Conservation (phyloP, 2,797 vertebrate species). For the Tauraco hartlaubi region DNA sequence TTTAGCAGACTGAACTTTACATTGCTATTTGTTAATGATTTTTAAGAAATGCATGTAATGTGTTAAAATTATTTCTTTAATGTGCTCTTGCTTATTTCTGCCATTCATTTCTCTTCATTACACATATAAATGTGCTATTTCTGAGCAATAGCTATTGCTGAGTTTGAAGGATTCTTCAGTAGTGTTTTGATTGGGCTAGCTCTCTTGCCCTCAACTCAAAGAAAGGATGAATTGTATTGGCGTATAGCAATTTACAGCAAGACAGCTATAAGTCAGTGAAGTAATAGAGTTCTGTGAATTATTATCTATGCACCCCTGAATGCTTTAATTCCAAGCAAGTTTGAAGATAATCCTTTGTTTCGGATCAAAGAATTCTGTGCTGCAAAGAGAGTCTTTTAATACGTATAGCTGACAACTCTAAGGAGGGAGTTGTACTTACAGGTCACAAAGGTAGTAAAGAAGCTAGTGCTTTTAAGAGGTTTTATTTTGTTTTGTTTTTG, state of each 20-base stretch:
- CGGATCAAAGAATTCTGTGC: neutral
- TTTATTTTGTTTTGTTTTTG: neutral
- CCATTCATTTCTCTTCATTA: rapidly evolving
- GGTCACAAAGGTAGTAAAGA: neutral
- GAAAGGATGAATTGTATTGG: neutral
- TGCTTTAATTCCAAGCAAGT: neutral
- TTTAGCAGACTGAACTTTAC: neutral
- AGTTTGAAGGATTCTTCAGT: neutral
- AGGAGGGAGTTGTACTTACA: neutral
- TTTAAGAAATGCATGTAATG: neutral
- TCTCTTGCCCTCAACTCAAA: neutral
- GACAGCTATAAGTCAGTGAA: neutral
- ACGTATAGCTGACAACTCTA: neutral
- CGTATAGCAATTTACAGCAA: neutral
- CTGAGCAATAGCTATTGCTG: neutral
- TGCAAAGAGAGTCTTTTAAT: neutral
- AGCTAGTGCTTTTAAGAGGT: neutral
- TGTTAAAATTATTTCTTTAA: neutral
- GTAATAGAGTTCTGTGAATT: neutral
- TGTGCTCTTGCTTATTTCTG: neutral
- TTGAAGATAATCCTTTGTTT: neutral
- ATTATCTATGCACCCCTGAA: neutral
- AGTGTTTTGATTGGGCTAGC: neutral
- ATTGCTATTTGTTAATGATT: neutral
- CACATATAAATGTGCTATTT: neutral